Percentiles rank a stretch among this genome's conserved stretches.
These are phyloP conservation scores for Chrysotoxum bicinctum DNA, from an alignment of 2,888 invertebrate genomes.

Conservation along the genomic window DNA sequence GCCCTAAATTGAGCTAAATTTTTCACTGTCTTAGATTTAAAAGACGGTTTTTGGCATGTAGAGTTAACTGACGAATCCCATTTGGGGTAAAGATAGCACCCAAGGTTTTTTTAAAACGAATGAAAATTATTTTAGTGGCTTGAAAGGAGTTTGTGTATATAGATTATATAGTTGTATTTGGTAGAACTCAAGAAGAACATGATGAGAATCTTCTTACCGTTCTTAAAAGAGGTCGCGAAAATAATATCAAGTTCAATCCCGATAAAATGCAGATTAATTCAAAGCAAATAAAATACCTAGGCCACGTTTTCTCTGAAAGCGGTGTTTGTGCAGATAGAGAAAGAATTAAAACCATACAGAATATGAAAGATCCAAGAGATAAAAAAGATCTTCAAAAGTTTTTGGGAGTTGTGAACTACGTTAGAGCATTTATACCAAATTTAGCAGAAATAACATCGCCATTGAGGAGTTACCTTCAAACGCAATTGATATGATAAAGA, in stretches of 20 bases:
- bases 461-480: no score
- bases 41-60: conserved; percentile 54
- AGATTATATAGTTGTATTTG: conserved; percentile 55
- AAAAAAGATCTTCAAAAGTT: conserved; percentile 46
- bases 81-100: conserved; percentile 32
- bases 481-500: conserved; percentile 24
- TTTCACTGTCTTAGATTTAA: conserved; percentile 57
- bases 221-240: conserved; percentile 6
- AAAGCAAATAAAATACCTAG: conserved; percentile 74
- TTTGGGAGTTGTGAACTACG: conserved; percentile 62
- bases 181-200: conserved; percentile 25
- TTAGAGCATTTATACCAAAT: conserved; percentile 68
- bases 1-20: neutral
- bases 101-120: neutral
- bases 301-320: conserved; percentile 72
- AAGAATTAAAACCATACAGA: conserved; percentile 47
- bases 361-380: conserved; percentile 26
- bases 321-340: conserved; percentile 65
- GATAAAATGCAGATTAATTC: conserved; percentile 70
- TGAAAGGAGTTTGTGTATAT: conserved; percentile 56
- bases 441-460: conserved; percentile 47
- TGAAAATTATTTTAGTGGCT: conserved; percentile 58
- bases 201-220: conserved; percentile 8
- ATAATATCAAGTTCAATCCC: conserved; percentile 72
- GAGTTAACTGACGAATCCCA: conserved; percentile 3